Evolutionary conservation across 2,797 vertebrate genomes (phyloP), one percentile per base, ranked within the genome.

Genomic region (Falco rusticolus): DNA sequence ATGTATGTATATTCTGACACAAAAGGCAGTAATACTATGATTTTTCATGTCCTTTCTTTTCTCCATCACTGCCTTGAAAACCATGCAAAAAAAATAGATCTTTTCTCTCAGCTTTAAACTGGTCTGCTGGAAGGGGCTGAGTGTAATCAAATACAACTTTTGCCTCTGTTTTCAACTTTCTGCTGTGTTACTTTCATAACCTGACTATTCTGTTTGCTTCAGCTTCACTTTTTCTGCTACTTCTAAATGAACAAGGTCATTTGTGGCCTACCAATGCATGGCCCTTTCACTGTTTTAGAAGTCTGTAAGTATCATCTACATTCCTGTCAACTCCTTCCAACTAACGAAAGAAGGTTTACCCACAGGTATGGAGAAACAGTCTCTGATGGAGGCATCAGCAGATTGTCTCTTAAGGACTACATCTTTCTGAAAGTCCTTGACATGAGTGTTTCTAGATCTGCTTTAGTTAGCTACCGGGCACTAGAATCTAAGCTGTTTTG

Each of bases 181-280:
- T 0, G 0, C 65, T 22, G 31, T 1, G 2, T 26, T 43, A 25
- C 65, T 66, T 37, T 18, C 28, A 43, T 7, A 59, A 39, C 33
- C n/a, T 34, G 61, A 24, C 57, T 45, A 13, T 53, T 60, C 14
- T 18, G 29, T 33, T 64, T 54, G 65, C 57, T 86, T 71, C 39
- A 31, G 61, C 57, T 71, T 54, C 21, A 37, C 45, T 57, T 75
- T 34, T 74, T 24, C 72, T 88, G 45, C 79, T 48, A 3, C 26
- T 74, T 34, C 56, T 19, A n/a, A 54, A 51, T 3, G 45, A 75
- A 4, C 11, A 11, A 75, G 24, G 61, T 16, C 8, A 5, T 39
- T 39, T 39, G 29, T 57, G 78, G 29, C 31, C 57, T 7, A n/a
- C 28, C 64, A 69, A 2, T 1, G 5, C 64, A 54, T 0, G 22